Evolutionary conservation across 2,113 vertebrate species (phyloP).

Genomic region (Platysternon megacephalum): DNA sequence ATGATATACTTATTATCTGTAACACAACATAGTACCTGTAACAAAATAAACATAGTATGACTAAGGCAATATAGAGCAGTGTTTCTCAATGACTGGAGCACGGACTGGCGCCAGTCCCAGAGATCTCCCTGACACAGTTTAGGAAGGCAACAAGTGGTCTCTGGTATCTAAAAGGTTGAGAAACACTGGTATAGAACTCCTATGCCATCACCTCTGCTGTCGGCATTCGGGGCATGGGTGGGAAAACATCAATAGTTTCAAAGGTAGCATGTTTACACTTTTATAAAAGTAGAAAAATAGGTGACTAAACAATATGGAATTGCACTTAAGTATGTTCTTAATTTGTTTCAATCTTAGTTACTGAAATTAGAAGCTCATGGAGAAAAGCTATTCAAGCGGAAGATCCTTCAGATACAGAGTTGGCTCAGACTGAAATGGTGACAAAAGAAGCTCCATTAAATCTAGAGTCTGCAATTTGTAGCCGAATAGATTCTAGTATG

Average conservation of each 20-base stretch:
- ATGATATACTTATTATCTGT: neutral
- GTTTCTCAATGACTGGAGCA: too few relatives aligned
- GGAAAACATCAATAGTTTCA: neutral
- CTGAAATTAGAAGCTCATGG: constrained; percentile 78
- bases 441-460: neutral
- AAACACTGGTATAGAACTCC: neutral
- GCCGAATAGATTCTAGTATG: neutral
- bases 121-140: too few relatives aligned
- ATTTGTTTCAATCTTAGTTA: constrained; percentile 63
- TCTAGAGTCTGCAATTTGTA: neutral
- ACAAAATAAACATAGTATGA: neutral
- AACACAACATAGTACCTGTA: neutral
- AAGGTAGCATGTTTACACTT: neutral
- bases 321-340: neutral
- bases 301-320: neutral
- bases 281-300: neutral
- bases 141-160: too few relatives aligned
- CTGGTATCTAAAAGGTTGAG: too few relatives aligned
- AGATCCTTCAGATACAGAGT: neutral
- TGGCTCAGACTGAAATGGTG: neutral
- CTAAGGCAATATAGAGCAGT: neutral
- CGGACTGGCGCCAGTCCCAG: too few relatives aligned
- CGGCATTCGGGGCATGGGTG: neutral
- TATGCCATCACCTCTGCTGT: neutral
- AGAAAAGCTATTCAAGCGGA: constrained; percentile 73